A percentile compares a stretch with the other conserved stretches of the same genome.
Evolutionary conservation across 2,113 vertebrate genomes (phyloP).

Genomic region (Nematolebias whitei): DNA sequence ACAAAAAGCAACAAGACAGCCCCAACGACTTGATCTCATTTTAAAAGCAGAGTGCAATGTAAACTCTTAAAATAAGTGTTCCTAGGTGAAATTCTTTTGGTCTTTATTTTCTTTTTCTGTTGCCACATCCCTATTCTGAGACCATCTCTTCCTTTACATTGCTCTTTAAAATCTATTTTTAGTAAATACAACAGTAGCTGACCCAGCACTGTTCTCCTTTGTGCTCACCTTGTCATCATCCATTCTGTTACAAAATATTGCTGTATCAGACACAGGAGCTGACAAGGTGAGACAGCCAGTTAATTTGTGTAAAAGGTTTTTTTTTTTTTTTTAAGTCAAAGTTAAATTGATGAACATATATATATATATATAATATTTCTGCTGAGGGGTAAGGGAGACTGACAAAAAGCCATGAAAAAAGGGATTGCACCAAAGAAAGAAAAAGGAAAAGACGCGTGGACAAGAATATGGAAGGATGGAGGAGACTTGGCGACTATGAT

Average conservation of each 20-base stretch:
- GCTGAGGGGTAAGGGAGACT: constrained; percentile 1
- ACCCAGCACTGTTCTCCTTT: constrained; percentile 18
- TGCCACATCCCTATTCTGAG: constrained; percentile 5
- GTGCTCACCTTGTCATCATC: constrained; percentile 16
- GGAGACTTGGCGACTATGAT: constrained; percentile 1
- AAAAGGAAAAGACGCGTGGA: neutral
- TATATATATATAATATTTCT: too few species aligned
- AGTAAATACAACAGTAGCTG: constrained; percentile 35
- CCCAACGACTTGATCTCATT: neutral
- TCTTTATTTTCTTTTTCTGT: neutral
- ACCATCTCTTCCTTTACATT: constrained; percentile 22
- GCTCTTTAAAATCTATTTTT: constrained; percentile 23
- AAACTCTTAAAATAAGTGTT: neutral
- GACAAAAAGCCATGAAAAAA: constrained; percentile 1
- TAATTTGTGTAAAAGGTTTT: too few species aligned
- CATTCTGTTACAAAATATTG: constrained; percentile 9
- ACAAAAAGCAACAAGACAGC: constrained; percentile 7
- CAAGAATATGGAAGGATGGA: neutral
- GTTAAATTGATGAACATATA: too few species aligned
- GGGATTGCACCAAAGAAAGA: neutral
- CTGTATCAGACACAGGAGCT: constrained; percentile 30
- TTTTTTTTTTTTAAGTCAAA: too few species aligned
- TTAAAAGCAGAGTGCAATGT: constrained; percentile 26
- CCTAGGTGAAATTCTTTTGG: neutral
- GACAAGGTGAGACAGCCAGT: constrained; percentile 14